phyloP scores from a whole-genome alignment of 1,140 invertebrate genomes.

The Camponotus pennsylvanicus region DNA sequence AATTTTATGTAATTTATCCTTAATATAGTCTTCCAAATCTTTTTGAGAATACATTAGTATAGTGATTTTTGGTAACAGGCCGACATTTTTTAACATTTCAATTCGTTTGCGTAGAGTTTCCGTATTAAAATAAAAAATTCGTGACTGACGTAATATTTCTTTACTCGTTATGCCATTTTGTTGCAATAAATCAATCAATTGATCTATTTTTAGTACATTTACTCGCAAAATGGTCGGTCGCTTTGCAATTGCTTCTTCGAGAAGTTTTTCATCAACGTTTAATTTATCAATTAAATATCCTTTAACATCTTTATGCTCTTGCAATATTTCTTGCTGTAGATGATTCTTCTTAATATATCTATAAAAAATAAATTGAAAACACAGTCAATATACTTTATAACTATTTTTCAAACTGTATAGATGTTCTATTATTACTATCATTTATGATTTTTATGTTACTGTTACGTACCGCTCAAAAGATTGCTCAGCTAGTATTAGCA shows the following conservation, averaged over 20 bases:
- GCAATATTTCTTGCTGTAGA: background rate
- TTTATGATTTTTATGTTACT: background rate
- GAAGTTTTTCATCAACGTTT: background rate
- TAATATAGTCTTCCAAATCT: background rate
- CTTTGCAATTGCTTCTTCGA: background rate
- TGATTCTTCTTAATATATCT: background rate
- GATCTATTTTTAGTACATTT: background rate
- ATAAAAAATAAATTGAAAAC: background rate
- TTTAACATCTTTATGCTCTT: slow-evolving; percentile 7
- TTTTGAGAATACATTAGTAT: background rate
- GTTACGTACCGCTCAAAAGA: slow-evolving; percentile 22
- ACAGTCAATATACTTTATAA: background rate
- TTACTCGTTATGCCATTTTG: background rate
- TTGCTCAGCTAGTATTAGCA: background rate
- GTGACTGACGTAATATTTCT: background rate
- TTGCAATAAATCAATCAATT: slow-evolving; percentile 3
- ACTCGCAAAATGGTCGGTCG: background rate
- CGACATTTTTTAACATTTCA: background rate
- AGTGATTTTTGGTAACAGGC: background rate
- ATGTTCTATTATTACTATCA: background rate
- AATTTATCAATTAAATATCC: slow-evolving; percentile 3
- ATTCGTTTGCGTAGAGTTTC: slow-evolving; percentile 19
- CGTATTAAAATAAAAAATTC: background rate
- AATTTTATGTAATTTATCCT: background rate
- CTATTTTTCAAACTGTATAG: background rate